Conservation (phyloP, 2,888 invertebrate species). For the Lingula anatina region DNA sequence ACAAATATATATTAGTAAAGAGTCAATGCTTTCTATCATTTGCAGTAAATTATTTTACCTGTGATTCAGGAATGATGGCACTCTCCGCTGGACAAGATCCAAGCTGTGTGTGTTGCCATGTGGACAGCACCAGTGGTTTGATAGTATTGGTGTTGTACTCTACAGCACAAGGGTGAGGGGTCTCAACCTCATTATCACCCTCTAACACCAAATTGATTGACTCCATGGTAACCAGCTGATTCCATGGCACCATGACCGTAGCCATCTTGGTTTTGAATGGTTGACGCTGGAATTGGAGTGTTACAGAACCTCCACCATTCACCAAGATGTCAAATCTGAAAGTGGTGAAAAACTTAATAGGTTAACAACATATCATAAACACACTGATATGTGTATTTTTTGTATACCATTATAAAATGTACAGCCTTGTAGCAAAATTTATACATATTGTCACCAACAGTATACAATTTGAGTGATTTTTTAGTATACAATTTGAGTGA, state of each 20-base stretch:
- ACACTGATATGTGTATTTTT: too few species aligned
- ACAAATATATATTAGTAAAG: too few species aligned
- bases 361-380: too few species aligned
- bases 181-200: conserved; percentile 18
- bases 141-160: conserved; percentile 32
- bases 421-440: too few species aligned
- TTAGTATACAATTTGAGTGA: too few species aligned
- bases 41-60: too few species aligned
- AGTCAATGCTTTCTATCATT: too few species aligned
- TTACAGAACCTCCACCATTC: conserved; percentile 96
- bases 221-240: conserved; percentile 74
- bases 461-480: too few species aligned
- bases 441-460: too few species aligned
- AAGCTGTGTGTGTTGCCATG: conserved; percentile 51
- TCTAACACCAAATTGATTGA: conserved; percentile 30
- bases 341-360: too few species aligned
- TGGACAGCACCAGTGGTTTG: conserved; percentile 44
- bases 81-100: conserved; percentile 49
- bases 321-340: conserved; percentile 96
- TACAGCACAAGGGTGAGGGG: conserved; percentile 18
- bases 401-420: too few species aligned
- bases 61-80: conserved; percentile 50
- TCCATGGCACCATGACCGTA: conserved; percentile 71
- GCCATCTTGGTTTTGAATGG: conserved; percentile 69
- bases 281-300: conserved; percentile 89